Evolutionary conservation across 2,888 invertebrate species (phyloP).

Genomic region (Andrena marginata): DNA sequence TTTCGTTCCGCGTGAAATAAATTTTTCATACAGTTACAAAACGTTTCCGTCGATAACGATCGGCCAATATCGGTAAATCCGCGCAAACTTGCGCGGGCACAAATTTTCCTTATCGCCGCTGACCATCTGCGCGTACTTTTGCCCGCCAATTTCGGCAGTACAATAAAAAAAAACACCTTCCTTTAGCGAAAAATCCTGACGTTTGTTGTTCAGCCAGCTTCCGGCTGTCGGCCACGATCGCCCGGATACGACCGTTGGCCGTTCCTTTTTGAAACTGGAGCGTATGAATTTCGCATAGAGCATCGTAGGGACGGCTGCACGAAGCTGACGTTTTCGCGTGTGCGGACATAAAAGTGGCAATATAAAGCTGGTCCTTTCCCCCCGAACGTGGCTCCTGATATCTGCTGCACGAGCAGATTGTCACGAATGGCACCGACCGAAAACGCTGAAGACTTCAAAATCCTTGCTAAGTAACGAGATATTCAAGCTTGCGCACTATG

Average conservation of each 20-base stretch:
- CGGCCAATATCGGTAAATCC: constrained; percentile 44
- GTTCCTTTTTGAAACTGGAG: constrained; percentile 27
- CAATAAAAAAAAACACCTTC: constrained; percentile 9
- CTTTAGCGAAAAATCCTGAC: background rate
- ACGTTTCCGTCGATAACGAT: constrained; percentile 44
- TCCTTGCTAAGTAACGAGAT: background rate
- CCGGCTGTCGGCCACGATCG: background rate
- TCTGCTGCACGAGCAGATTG: background rate
- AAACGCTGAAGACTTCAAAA: background rate
- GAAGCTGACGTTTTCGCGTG: constrained; percentile 50
- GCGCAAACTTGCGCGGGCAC: constrained; percentile 16
- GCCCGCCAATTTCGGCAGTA: constrained; percentile 27
- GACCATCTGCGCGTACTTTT: constrained; percentile 42
- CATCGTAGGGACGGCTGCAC: constrained; percentile 27
- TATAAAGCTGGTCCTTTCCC: constrained; percentile 43
- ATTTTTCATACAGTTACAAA: constrained; percentile 4
- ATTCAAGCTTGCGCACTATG: background rate
- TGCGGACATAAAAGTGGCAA: constrained; percentile 40
- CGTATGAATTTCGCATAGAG: constrained; percentile 59
- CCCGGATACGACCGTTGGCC: background rate
- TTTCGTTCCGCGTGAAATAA: constrained; percentile 6
- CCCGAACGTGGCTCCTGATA: background rate
- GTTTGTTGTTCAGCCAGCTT: constrained; percentile 5
- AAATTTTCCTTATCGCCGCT: constrained; percentile 52
- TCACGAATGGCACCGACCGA: background rate